Base-by-base conservation (phyloP, 2,797 vertebrate genomes). In the Florisuga fusca region DNA sequence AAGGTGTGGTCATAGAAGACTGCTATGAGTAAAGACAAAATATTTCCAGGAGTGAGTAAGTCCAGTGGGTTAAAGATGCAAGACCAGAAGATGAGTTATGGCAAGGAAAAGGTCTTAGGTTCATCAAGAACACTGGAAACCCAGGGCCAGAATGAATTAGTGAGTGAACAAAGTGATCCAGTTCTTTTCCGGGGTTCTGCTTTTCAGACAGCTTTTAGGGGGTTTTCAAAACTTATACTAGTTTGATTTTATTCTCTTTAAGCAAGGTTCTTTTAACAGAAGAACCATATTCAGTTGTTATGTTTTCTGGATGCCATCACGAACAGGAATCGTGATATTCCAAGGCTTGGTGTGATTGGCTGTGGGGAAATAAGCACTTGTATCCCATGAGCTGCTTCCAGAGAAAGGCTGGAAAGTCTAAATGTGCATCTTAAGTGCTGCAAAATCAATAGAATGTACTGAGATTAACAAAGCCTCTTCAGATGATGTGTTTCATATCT, bases 391-490 rank as follows among this genome's bases (percentile, higher is more conserved):
- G 15, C 64, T 78, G 7, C 58, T 46, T 6, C 3, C 38, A 50
- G 33, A n/a, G 50, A 72, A 50, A 73, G 9, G 55, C 21, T 79
- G 29, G 13, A 51, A 76, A 68, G 58, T 76, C 31, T 63, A 87
- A 91, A 57, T 3, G 9, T 25, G 38, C 31, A 31, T 81, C 59
- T 63, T 80, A 92, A 93, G 64, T 45, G 21, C 21, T 86, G 38
- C 34, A 92, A 80, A 91, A 82, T 67, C 33, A 75, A 27, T 33
- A 38, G 34, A 19, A 48, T 2, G 1, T 72, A 21, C 5, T 53
- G 50, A 86, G 46, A 16, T 86, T 86, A 89, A 89, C 84, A 89
- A 93, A 94, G 50, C 14, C 26, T 79, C 59, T 84, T 84, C 27
- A 22, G 21, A 58, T 0, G 2, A 58, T 31, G 26, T 89, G 51